Base-by-base conservation (phyloP, 2,113 vertebrate genomes). In the Carollia perspicillata region DNA sequence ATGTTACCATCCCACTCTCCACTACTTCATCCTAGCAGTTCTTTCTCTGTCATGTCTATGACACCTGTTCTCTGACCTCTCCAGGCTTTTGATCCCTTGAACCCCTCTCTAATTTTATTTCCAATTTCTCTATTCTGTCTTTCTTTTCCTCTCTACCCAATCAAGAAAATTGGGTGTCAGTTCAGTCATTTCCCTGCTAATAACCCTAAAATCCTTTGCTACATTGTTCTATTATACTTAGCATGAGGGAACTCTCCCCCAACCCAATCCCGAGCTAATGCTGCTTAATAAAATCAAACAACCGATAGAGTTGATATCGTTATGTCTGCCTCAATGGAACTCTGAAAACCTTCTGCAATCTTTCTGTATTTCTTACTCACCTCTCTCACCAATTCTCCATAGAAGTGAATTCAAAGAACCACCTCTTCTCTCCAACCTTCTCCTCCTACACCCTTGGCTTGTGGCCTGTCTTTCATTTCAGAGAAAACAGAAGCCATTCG, bases 111-210 rank as follows among this genome's bases (percentile, higher is more conserved):
- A 63, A 58, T 72, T 84, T 84, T 89, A 30, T 55, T 92, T 58
- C 30, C n/a, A 49, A 2, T 55, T 75, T 86, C 40, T 95, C 40
- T 94, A 35, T 35, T 35, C 17, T 53, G 33, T 80, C 53, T 94
- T 89, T 65, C 84, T 84, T 95, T 85, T 44, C n/a, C 58, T 89
- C 58, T 94, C 74, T 78, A 77, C 6, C 37, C 22, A 92, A 91
- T n/a, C 47, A 89, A 94, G 60, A 89, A 75, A 89, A 75, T 2
- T 28, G 60, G 84, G 22, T 86, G n/a, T 92, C 33, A 71, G 37
- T 89, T 89, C 14, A 66, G 60, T 63, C 26, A 66, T 16, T 92
- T n/a, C 66, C 55, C 79, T 51, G 47, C 42, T 92, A 89, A 85
- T 51, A 58, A 51, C 18, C 53, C 84, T 94, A 89, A 88, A 79